Evolutionary conservation across 2,797 vertebrate genomes (phyloP), one percentile per base, ranked within the genome.

Genomic region (Xenentodon cancila): DNA sequence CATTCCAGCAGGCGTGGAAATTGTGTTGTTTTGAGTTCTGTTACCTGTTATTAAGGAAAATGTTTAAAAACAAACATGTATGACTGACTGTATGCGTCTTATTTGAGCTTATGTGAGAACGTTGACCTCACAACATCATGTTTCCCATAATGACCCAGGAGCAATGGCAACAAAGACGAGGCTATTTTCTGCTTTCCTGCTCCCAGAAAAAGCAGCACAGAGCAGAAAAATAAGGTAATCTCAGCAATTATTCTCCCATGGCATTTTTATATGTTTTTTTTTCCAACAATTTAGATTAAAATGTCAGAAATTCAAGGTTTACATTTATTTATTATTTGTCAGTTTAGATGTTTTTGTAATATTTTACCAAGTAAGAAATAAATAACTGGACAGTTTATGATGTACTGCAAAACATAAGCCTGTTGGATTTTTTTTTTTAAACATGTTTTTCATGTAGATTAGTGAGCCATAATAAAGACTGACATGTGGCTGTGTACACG

Each of bases 101-200:
- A 15, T 15, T 40, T 15, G 0, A 50, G 56, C 54, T 16, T 27
- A 19, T 50, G 16, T n/a, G 58, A 45, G 18, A 6, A 12, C 12
- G 47, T 1, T 18, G 37, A 51, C 69, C 42, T 68, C 45, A 19
- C 45, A 17, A 73, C 1, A 12, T 46, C 22, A 34, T 34, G 11
- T 32, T 53, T 54, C 72, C 62, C 57, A 61, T 66, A 43, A 70
- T 64, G 63, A 76, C 46, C 42, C 49, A 27, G 54, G 60, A 17
- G 21, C 81, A 34, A 84, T 84, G 78, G 85, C 79, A 88, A 87
- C 84, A 61, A 64, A 59, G 54, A 6, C n/a, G 62, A 44, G 53
- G 49, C 65, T 61, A 64, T 75, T 82, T 84, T 63, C 73, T 64
- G 44, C 50, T 55, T 71, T 54, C 34, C 44, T 50, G 48, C 56